Evolutionary conservation across 2,113 vertebrate genomes (phyloP), one percentile per base, ranked within the genome.

Genomic region (Oncorhynchus keta): DNA sequence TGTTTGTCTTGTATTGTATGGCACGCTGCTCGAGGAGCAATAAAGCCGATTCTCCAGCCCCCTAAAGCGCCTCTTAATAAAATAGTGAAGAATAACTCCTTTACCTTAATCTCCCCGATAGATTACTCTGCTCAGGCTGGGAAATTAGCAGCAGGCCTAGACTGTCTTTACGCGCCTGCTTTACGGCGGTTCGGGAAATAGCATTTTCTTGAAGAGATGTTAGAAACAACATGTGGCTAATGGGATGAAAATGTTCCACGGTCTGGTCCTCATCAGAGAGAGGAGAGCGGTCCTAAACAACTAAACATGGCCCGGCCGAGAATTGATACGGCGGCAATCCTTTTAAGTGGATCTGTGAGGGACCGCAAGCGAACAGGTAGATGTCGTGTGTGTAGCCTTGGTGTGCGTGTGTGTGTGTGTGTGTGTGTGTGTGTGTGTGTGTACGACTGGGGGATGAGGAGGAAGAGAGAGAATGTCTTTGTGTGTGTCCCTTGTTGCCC

Each of bases 1-100:
- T 93, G 92, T 94, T 95, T 94, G 91, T 94, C 90, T 95, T 94
- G 93, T 94, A 95, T 94, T 93, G 92, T 92, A 93, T 94, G 93
- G 93, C 94, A 92, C 79, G 89, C 90, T 92, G 93, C 94, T 91
- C 88, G 90, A 89, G 86, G 92, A 93, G 92, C 89, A 90, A 88
- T 92, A 94, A 95, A 92, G 85, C 93, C 93, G 88, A 88, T 93
- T 93, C 91, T 93, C 90, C 92, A 85, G 90, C 81, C 81, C 92
- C 93, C 93, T 87, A 89, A 82, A 92, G 92, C 91, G 24, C 90
- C 90, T 90, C 92, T 94, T 94, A 94, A 95, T 95, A 94, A 94
- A 94, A 94, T 93, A 92, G 87, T 93, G 82, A 93, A 93, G 90
- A 93, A 93, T 93, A 94, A 93, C 92, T 93, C 90, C 91, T 91